These are phyloP conservation scores for Garrulus glandarius DNA, from an alignment of 2,797 vertebrate species.

Conservation along the genomic window DNA sequence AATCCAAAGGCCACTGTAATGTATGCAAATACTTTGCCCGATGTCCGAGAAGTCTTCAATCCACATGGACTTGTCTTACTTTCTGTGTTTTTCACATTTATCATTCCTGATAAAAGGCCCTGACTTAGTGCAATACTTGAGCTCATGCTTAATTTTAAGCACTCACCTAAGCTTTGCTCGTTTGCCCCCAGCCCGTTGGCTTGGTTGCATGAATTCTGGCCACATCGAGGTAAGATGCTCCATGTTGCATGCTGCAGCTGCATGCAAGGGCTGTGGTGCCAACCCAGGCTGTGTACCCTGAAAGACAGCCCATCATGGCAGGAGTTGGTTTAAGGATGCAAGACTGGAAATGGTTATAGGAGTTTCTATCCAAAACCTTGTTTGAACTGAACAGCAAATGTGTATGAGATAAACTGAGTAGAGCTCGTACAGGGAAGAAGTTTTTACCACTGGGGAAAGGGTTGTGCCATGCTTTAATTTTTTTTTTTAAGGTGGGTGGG, in stretches of 20 bases:
- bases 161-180: not conserved
- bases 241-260: not conserved
- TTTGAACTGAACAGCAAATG: not conserved
- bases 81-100: constrained; percentile 25
- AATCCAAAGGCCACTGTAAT: constrained; percentile 2
- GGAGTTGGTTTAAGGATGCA: not conserved
- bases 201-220: not conserved
- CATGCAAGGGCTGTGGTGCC: not conserved
- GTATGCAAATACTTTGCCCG: constrained; percentile 15
- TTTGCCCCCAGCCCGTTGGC: not conserved
- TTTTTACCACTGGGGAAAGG: not conserved
- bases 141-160: not conserved
- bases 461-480: not conserved
- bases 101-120: constrained; percentile 43
- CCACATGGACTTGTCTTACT: not conserved
- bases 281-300: not conserved
- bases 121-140: not conserved
- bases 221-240: not conserved
- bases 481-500: not conserved
- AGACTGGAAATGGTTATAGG: not conserved
- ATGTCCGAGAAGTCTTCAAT: not conserved
- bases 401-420: not conserved
- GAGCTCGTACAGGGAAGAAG: rapidly evolving
- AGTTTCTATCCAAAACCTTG: not conserved
- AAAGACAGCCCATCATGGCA: not conserved